phyloP scores from a whole-genome alignment of 1,140 invertebrate genomes.

The Aphelinus certus region DNA sequence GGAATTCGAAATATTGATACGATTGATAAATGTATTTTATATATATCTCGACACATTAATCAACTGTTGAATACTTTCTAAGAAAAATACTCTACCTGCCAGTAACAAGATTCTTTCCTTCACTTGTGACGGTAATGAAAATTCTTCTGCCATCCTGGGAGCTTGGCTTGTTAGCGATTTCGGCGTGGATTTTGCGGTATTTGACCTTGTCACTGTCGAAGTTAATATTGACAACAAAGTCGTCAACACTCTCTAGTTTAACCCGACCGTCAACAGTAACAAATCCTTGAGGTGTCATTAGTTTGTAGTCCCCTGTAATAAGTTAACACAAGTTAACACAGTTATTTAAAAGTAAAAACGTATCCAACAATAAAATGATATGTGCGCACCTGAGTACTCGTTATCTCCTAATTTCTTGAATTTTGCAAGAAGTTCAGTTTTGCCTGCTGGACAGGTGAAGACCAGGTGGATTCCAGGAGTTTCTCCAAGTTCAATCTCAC shows the following conservation, averaged over 20 bases:
- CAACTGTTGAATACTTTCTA: not conserved
- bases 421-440: conserved; percentile 67
- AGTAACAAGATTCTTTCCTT: conserved; percentile 72
- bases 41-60: not conserved
- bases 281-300: conserved; percentile 58
- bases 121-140: conserved; percentile 70
- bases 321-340: not conserved
- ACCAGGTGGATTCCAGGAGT: conserved; percentile 62
- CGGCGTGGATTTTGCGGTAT: conserved; percentile 72
- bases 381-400: conserved; percentile 65
- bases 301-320: conserved; percentile 52
- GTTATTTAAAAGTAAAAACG: not conserved
- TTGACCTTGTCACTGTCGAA: conserved; percentile 75
- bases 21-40: conserved; percentile 29
- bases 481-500: conserved; percentile 55
- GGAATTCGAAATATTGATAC: conserved; percentile 24
- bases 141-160: conserved; percentile 71
- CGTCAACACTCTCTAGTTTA: conserved; percentile 71
- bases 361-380: not conserved
- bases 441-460: conserved; percentile 61
- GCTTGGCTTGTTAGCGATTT: conserved; percentile 70
- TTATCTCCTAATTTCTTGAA: conserved; percentile 66
- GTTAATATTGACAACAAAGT: conserved; percentile 71
- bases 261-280: conserved; percentile 64
- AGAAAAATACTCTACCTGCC: conserved; percentile 67